These are phyloP conservation scores for Sarcophaga variegata DNA, from an alignment of 2,888 invertebrate genomes.

Conservation along the genomic window DNA sequence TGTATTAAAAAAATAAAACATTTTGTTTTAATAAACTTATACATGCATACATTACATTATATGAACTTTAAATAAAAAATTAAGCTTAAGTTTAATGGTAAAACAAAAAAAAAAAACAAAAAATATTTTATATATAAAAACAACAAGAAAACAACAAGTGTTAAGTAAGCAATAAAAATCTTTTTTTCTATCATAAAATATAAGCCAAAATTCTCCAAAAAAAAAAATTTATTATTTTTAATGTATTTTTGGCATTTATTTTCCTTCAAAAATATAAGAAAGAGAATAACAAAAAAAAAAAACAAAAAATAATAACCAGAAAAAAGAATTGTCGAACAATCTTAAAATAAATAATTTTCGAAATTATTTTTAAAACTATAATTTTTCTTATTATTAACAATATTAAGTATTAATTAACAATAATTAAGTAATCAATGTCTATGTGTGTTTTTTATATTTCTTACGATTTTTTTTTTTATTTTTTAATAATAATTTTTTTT, in stretches of 20 bases:
- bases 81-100: conserved; percentile 46
- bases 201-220: neutral
- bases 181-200: conserved; percentile 30
- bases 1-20: neutral
- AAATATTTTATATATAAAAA: conserved; percentile 52
- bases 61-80: conserved; percentile 17
- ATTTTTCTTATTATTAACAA: conserved; percentile 6
- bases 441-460: conserved; percentile 1
- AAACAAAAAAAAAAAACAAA: conserved; percentile 21
- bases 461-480: neutral
- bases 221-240: conserved; percentile 1
- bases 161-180: conserved; percentile 80
- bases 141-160: conserved; percentile 73
- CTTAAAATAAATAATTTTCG: conserved; percentile 49
- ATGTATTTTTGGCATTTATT: conserved; percentile 49
- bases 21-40: conserved; percentile 8
- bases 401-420: neutral
- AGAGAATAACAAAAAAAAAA: neutral
- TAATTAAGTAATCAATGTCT: conserved; percentile 24
- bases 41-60: neutral
- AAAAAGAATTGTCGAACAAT: conserved; percentile 70
- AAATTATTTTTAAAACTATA: conserved; percentile 36
- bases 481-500: neutral
- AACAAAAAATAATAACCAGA: conserved; percentile 5
- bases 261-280: neutral